phyloP scores from a whole-genome alignment of 2,888 invertebrate species.

The Cerceris ruficornis region DNA sequence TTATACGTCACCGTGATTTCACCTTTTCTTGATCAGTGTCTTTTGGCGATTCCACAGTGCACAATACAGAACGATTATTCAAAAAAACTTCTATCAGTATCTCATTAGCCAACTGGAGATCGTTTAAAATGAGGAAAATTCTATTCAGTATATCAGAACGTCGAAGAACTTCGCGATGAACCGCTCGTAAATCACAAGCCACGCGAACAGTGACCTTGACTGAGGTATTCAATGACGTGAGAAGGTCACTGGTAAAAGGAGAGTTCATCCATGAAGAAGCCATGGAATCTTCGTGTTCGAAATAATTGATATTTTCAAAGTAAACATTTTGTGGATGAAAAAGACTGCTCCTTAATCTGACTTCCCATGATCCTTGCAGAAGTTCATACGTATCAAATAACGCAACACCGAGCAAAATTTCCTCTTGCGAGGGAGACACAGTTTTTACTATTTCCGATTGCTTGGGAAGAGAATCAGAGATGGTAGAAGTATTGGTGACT shows the following conservation, averaged over 20 bases:
- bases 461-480: background rate
- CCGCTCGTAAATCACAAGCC: slow-evolving; percentile 23
- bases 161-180: slow-evolving; percentile 9
- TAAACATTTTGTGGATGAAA: slow-evolving; percentile 23
- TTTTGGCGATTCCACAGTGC: background rate
- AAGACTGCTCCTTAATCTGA: slow-evolving; percentile 21
- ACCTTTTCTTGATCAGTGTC: slow-evolving; percentile 8
- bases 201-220: slow-evolving; percentile 36
- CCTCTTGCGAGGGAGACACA: slow-evolving; percentile 4
- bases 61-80: slow-evolving; percentile 28
- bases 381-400: slow-evolving; percentile 43
- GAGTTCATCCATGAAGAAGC: slow-evolving; percentile 5
- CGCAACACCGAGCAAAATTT: slow-evolving; percentile 36
- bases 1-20: background rate
- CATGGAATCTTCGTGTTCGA: background rate
- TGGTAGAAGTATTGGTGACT: background rate
- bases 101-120: slow-evolving; percentile 14
- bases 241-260: slow-evolving; percentile 20
- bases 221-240: slow-evolving; percentile 15
- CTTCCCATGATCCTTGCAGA: slow-evolving; percentile 39
- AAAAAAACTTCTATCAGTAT: slow-evolving; percentile 20
- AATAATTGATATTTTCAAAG: background rate
- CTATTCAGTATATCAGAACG: slow-evolving; percentile 24
- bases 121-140: slow-evolving; percentile 34
- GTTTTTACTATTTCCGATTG: background rate